Evolutionary conservation across 2,797 vertebrate species (phyloP).

Genomic region (Melanotaenia trifasciata): DNA sequence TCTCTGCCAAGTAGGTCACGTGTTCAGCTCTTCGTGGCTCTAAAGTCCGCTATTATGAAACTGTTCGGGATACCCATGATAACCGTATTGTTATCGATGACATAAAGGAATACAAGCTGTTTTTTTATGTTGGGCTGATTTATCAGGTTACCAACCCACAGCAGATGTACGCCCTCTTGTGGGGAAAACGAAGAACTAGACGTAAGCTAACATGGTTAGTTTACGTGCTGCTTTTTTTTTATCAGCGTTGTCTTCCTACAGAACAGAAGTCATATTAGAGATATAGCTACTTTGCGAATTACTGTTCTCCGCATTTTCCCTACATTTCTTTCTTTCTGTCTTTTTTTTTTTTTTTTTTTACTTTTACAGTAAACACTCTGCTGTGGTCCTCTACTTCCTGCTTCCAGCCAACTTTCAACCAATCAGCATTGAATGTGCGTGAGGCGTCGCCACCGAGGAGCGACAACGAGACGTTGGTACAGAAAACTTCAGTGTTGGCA

Average conservation of each 20-base stretch:
- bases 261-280: not conserved
- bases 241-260: no score
- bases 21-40: conserved; percentile 40
- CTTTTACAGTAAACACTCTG: not conserved
- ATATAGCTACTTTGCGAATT: not conserved
- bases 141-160: not conserved
- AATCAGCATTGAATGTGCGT: conserved; percentile 3
- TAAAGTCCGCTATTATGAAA: conserved; percentile 65
- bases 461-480: not conserved
- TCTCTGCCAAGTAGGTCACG: conserved; percentile 48
- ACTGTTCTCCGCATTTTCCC: not conserved
- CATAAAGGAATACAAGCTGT: conserved; percentile 9
- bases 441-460: not conserved
- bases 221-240: not conserved
- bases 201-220: not conserved
- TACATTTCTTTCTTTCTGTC: no score
- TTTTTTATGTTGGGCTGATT: not conserved
- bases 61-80: conserved; percentile 17
- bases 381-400: not conserved
- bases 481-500: not conserved
- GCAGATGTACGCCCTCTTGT: not conserved
- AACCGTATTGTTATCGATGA: conserved; percentile 23
- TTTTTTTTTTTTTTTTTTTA: no score
- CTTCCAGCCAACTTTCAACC: conserved; percentile 3
- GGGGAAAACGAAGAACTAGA: no score